Base-by-base conservation (phyloP, 2,888 invertebrate species). In the Polydrusus tereticollis region DNA sequence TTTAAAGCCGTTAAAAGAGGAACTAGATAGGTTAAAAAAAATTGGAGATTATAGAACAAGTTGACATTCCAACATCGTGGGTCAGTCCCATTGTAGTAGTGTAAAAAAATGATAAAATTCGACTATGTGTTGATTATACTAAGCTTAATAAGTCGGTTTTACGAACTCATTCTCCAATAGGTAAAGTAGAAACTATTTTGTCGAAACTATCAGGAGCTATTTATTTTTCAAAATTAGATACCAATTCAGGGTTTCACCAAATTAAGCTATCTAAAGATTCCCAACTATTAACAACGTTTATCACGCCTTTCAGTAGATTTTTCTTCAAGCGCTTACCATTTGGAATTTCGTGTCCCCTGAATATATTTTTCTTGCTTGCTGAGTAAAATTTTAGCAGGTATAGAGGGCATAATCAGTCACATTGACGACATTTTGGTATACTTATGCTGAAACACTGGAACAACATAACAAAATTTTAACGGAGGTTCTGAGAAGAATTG, bases 401-500 rank as follows among this genome's bases (percentile, higher is more conserved):
- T 76, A 52, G 68, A 77, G 6, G 67, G 70, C 1, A 67, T 72
- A 7, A 29, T 76, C 1, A 58, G 20, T 47, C 75, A 76, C 50
- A 69, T 75, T 1, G 73, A 76, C 63, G 73, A 76, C 38, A 66
- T 74, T 43, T 50, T 73, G 8, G 69, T 75, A 18, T 63, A 69
- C 64, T 79, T 75, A 0, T 26, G 63, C 5, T n/a, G n/a, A n/a
- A n/a, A 76, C 76, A 6, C 38, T 65, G 12, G 77, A 78, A 64
- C 45, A 78, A 14, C 79, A 79, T 55, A 69, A 78, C 68, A 43
- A 52, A 41, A 78, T 74, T 7, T 21, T 81, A 23, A 47, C 50
- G 36, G 55, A 74, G 67, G 78, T 80, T 10, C 69, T 82, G 29
- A 18, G 58, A 38, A 69, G 69, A 62, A 21, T 80, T n/a, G 16